Evolutionary conservation across 1,140 invertebrate species (phyloP).

Genomic region (Drosophila hydei): DNA sequence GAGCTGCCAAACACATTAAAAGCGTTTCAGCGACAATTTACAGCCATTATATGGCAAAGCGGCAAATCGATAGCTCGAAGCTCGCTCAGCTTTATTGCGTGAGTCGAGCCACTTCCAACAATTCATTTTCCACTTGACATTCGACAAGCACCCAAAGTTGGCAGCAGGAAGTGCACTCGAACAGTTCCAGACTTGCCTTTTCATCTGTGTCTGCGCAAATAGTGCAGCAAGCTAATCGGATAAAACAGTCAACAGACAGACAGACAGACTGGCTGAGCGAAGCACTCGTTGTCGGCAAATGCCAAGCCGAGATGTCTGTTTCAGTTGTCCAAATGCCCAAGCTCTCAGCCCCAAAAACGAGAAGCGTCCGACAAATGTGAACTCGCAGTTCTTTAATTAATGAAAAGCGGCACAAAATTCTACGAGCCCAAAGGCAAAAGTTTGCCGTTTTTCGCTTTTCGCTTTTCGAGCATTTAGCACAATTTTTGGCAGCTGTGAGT

Average conservation of each 20-base stretch:
- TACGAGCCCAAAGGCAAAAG: conserved; percentile 34
- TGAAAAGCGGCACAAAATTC: conserved; percentile 49
- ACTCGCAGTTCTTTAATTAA: conserved; percentile 60
- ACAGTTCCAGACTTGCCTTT: conserved; percentile 9
- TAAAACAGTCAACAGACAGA: conserved; percentile 29
- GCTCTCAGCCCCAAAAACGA: background rate
- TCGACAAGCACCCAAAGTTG: conserved; percentile 17
- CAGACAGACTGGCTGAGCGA: background rate
- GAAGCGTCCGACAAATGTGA: conserved; percentile 26
- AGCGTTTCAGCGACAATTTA: conserved; percentile 62
- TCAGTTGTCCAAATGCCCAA: conserved; percentile 12
- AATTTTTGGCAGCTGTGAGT: conserved; percentile 17
- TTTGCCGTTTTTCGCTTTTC: conserved; percentile 14
- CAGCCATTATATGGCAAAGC: conserved; percentile 37
- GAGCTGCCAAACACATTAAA: conserved; percentile 53
- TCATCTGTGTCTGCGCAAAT: conserved; percentile 18
- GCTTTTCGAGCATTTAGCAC: conserved; percentile 52
- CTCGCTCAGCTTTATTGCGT: conserved; percentile 5
- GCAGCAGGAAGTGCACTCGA: conserved; percentile 37
- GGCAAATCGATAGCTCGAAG: conserved; percentile 54
- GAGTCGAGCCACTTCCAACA: conserved; percentile 23
- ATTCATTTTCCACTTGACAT: conserved; percentile 50
- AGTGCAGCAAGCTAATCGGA: conserved; percentile 52
- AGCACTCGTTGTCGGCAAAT: conserved; percentile 18
- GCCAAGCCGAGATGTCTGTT: conserved; percentile 30